Evolutionary conservation across 2,888 invertebrate species (phyloP).

Genomic region (Itoplectis maculator): DNA sequence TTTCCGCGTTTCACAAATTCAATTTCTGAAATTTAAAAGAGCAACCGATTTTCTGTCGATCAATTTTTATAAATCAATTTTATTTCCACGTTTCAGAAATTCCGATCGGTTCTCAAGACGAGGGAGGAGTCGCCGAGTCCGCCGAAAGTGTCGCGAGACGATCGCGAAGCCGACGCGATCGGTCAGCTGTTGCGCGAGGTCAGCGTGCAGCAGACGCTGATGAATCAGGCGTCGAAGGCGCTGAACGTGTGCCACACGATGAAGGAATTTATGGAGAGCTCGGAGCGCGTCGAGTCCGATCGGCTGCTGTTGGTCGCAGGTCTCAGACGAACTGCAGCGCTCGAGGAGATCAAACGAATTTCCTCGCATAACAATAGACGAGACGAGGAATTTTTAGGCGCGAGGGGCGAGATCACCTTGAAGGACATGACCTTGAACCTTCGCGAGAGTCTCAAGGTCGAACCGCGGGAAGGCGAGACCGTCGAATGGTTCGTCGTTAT

Average conservation of each 20-base stretch:
- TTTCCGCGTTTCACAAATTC: too few relatives aligned
- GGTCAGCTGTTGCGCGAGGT: conserved; percentile 73
- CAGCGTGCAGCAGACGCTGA: conserved; percentile 73
- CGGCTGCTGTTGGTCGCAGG: conserved; percentile 84
- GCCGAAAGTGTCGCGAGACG: neutral
- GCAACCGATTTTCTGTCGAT: too few relatives aligned
- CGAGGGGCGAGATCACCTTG: conserved; percentile 71
- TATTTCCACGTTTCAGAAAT: conserved; percentile 46
- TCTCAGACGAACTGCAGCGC: conserved; percentile 70
- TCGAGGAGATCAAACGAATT: conserved; percentile 73
- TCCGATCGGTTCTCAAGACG: conserved; percentile 39
- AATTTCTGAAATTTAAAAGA: too few relatives aligned
- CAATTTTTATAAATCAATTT: neutral
- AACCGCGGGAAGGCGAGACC: conserved; percentile 67
- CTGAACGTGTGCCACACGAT: conserved; percentile 84
- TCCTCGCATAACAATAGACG: conserved; percentile 33
- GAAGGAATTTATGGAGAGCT: conserved; percentile 84
- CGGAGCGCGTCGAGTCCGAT: conserved; percentile 86
- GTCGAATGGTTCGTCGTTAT: conserved; percentile 82
- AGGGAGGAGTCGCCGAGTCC: conserved; percentile 3
- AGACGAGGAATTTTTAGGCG: conserved; percentile 33
- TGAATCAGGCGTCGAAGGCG: conserved; percentile 84
- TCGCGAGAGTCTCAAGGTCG: conserved; percentile 67
- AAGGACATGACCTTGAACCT: conserved; percentile 73
- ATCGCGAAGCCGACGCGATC: conserved; percentile 60